Percentiles rank a stretch among this genome's conserved stretches.
Evolutionary conservation across 2,113 vertebrate species (phyloP).

Genomic region (Caranx ignobilis): DNA sequence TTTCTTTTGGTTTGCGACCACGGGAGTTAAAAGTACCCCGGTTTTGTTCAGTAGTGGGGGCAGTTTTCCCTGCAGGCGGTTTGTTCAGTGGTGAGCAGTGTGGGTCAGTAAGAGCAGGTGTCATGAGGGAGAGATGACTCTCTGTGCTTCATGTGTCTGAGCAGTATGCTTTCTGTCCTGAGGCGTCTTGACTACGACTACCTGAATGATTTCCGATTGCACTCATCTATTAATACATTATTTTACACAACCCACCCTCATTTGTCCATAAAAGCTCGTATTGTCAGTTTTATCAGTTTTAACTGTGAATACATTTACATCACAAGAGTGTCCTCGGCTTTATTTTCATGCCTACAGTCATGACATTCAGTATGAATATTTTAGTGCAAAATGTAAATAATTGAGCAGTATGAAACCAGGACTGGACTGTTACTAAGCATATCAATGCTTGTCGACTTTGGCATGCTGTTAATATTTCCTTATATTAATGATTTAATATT

Average conservation of each 20-base stretch:
- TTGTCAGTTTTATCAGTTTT: constrained; percentile 1
- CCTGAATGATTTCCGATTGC: constrained; percentile 33
- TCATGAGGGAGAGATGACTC: constrained; percentile 45
- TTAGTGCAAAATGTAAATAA: constrained; percentile 61
- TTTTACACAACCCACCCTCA: constrained; percentile 25
- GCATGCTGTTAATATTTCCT: constrained; percentile 54
- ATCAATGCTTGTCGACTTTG: constrained; percentile 46
- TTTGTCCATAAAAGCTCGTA: constrained; percentile 4
- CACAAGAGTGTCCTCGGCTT: constrained; percentile 18
- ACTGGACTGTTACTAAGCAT: constrained; percentile 39
- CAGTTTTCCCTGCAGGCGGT: constrained; percentile 47
- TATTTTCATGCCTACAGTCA: constrained; percentile 52
- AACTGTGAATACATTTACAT: constrained; percentile 7
- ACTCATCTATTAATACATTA: constrained; percentile 21
- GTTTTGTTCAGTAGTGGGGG: constrained; percentile 30
- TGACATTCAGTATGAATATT: constrained; percentile 61
- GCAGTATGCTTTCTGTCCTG: constrained; percentile 50
- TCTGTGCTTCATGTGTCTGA: constrained; percentile 51
- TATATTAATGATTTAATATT: constrained; percentile 61
- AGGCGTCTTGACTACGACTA: constrained; percentile 13
- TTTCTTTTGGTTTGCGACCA: constrained; percentile 15
- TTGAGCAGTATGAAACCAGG: constrained; percentile 47
- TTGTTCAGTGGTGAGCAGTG: constrained; percentile 54
- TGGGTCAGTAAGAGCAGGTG: constrained; percentile 59
- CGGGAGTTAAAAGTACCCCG: constrained; percentile 16